Evolutionary conservation across 2,113 vertebrate genomes (phyloP).

Genomic region (Cinclus cinclus): DNA sequence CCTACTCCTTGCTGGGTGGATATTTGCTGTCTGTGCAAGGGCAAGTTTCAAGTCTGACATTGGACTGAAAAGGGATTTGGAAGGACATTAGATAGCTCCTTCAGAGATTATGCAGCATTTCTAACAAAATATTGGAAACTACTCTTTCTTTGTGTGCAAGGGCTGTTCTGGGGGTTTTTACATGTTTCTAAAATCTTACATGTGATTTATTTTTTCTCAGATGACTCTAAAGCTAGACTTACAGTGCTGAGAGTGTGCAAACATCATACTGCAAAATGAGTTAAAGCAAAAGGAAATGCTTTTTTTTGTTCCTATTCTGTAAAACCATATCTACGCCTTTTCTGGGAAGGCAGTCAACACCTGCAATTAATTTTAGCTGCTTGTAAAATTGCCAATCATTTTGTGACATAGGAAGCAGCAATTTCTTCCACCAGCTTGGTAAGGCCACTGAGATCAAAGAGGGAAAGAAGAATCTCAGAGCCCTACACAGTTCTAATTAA

Average conservation of each 20-base stretch:
- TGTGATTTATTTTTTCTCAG: not conserved
- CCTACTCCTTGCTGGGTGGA: not conserved
- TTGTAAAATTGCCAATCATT: not conserved
- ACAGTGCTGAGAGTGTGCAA: not conserved
- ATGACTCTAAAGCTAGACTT: not conserved
- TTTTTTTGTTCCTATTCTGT: not conserved
- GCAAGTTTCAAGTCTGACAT: not conserved
- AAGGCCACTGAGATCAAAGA: not conserved
- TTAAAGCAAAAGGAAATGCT: not conserved
- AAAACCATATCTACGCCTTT: not conserved
- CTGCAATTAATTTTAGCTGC: not conserved
- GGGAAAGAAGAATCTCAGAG: not conserved
- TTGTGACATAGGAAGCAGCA: not conserved
- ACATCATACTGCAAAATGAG: not conserved
- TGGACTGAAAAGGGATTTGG: not conserved
- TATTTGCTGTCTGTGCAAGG: not conserved
- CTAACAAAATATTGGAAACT: not conserved
- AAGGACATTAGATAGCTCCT: not conserved
- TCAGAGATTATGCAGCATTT: not conserved
- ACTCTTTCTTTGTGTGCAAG: not conserved
- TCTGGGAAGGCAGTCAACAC: not conserved
- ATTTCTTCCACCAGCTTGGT: not conserved
- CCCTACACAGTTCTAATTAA: not conserved
- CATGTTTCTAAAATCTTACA: not conserved
- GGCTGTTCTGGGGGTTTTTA: not conserved